Conservation (phyloP, 2,797 vertebrate species). For the Zalophus californianus region DNA sequence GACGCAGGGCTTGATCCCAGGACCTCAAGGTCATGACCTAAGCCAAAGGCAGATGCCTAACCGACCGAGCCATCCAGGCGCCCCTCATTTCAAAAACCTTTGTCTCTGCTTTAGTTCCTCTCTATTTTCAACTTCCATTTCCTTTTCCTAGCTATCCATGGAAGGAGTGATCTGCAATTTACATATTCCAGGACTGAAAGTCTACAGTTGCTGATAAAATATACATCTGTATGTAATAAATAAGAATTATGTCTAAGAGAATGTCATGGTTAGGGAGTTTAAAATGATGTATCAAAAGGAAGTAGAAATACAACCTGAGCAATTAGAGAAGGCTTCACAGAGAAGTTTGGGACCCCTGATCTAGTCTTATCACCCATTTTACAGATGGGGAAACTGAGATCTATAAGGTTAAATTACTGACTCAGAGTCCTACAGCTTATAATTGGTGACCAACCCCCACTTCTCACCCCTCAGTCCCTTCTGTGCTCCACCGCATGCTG, state of each 20-base stretch:
- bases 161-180: background rate
- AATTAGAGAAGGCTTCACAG: background rate
- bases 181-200: background rate
- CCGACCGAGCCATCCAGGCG: too few relatives aligned
- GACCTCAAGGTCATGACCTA: too few relatives aligned
- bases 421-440: background rate
- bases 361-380: background rate
- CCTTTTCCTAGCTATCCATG: background rate
- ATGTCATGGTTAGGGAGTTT: background rate
- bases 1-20: too few relatives aligned
- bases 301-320: background rate
- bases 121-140: background rate
- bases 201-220: slow-evolving; percentile 45
- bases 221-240: background rate
- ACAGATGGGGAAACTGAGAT: slow-evolving; percentile 5
- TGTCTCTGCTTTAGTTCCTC: slow-evolving; percentile 23
- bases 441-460: background rate
- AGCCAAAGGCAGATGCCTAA: too few relatives aligned
- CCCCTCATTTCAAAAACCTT: slow-evolving; percentile 18
- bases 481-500: background rate
- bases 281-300: background rate
- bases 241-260: background rate
- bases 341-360: background rate
- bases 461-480: background rate
- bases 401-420: background rate